These are phyloP conservation scores for Chorisops tibialis DNA, from an alignment of 2,888 invertebrate genomes.

Conservation along the genomic window DNA sequence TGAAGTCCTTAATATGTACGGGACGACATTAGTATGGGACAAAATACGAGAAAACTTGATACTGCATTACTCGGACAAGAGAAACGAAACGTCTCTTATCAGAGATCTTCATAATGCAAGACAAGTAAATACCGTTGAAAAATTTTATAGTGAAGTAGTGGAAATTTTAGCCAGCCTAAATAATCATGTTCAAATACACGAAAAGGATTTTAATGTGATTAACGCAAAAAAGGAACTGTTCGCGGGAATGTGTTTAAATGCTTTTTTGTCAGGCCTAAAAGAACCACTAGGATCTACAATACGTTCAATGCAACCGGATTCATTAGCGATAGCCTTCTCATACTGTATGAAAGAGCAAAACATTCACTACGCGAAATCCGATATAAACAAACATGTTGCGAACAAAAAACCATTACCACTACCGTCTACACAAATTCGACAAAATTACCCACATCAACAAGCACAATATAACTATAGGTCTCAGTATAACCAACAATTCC, in stretches of 20 bases:
- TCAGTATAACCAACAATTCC: not conserved
- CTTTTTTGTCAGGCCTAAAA: conserved; percentile 33
- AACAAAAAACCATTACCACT: no score
- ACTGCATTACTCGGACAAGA: not conserved
- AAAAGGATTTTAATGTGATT: conserved; percentile 29
- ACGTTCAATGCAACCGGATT: conserved; percentile 34
- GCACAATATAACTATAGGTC: not conserved
- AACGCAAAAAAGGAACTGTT: conserved; percentile 31
- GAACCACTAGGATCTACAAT: conserved; percentile 36
- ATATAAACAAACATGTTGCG: not conserved
- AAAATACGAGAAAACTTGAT: conserved; percentile 1
- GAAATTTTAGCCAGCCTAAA: conserved; percentile 32
- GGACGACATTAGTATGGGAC: not conserved
- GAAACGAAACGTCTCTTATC: conserved; percentile 32
- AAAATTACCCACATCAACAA: not conserved
- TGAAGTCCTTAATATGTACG: conserved; percentile 2
- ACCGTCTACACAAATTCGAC: no score
- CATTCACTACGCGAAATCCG: not conserved
- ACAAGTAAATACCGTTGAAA: conserved; percentile 24
- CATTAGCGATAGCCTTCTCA: conserved; percentile 32
- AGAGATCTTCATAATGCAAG: conserved; percentile 31
- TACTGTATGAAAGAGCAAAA: conserved; percentile 33
- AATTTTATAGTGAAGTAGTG: conserved; percentile 29
- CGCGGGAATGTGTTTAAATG: conserved; percentile 35
- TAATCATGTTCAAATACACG: conserved; percentile 33